A percentile compares a stretch with the other conserved stretches of the same genome.
Conservation (phyloP, 2,888 invertebrate genomes). For the Drosophila cracens region DNA sequence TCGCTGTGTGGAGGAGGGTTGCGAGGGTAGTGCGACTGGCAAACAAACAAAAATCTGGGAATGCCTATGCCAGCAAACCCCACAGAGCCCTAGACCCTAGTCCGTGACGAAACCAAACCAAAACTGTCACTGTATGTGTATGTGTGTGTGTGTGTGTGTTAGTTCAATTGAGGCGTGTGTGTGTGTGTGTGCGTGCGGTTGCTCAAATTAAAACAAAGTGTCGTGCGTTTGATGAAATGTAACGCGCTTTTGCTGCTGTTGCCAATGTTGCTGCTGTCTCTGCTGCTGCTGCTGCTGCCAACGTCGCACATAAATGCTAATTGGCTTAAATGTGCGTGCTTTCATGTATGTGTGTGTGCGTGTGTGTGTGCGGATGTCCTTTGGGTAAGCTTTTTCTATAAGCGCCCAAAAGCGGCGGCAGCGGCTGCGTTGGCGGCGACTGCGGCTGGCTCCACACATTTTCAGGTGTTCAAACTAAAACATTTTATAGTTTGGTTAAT, state of each 20-base stretch:
- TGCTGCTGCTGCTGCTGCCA: slow-evolving; percentile 24
- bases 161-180: slow-evolving; percentile 42
- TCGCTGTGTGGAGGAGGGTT: neutral
- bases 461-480: slow-evolving; percentile 79
- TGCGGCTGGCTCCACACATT: slow-evolving; percentile 40
- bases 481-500: slow-evolving; percentile 80
- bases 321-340: slow-evolving; percentile 77
- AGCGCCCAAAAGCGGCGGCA: slow-evolving; percentile 28
- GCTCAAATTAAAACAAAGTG: slow-evolving; percentile 80
- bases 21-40: slow-evolving; percentile 16
- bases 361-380: slow-evolving; percentile 42
- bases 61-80: slow-evolving; percentile 44
- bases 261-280: slow-evolving; percentile 23
- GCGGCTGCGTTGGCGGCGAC: slow-evolving; percentile 13
- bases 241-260: slow-evolving; percentile 67
- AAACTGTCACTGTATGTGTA: slow-evolving; percentile 58
- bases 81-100: slow-evolving; percentile 35
- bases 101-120: slow-evolving; percentile 76
- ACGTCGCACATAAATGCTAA: slow-evolving; percentile 78
- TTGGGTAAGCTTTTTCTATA: slow-evolving; percentile 57
- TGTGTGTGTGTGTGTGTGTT: slow-evolving; percentile 26
- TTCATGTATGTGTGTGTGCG: slow-evolving; percentile 24
- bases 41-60: slow-evolving; percentile 75
- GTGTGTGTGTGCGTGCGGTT: slow-evolving; percentile 67
- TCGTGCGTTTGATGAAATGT: slow-evolving; percentile 81